phyloP scores from a whole-genome alignment of 2,797 vertebrate genomes.

The Onychomys leucogaster region DNA sequence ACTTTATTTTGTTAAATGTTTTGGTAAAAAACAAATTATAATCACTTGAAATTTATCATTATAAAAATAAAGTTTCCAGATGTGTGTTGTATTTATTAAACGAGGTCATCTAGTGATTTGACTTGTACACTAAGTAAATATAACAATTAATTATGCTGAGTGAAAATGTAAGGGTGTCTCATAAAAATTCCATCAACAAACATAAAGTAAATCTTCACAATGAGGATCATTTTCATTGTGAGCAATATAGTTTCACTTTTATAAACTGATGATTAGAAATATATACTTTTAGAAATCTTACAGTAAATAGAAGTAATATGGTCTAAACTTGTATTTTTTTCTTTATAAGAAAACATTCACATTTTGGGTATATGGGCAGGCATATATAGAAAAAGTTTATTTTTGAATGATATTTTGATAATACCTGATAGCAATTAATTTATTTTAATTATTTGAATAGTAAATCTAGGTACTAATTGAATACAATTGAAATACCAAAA shows the following conservation, averaged over 20 bases:
- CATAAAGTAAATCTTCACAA: not conserved
- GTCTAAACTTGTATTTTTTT: not conserved
- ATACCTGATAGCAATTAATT: not conserved
- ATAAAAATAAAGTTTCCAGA: constrained; percentile 12
- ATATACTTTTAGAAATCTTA: not conserved
- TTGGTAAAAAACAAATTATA: not conserved
- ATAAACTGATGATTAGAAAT: not conserved
- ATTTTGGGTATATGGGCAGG: not conserved
- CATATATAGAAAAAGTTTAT: not conserved
- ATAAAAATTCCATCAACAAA: not conserved
- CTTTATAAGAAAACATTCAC: not conserved
- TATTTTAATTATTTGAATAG: constrained; percentile 17
- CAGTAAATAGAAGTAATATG: not conserved
- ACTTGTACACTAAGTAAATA: not conserved
- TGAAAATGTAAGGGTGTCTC: not conserved
- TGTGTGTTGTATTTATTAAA: not conserved
- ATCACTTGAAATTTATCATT: not conserved
- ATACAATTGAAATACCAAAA: not conserved
- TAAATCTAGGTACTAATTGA: not conserved
- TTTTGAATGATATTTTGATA: not conserved
- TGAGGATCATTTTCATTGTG: not conserved
- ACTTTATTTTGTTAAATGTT: constrained; percentile 9
- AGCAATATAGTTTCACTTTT: not conserved
- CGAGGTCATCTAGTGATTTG: not conserved
- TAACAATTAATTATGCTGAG: not conserved